Base-by-base conservation (phyloP, 1,140 invertebrate genomes). In the Pomacea maculata region DNA sequence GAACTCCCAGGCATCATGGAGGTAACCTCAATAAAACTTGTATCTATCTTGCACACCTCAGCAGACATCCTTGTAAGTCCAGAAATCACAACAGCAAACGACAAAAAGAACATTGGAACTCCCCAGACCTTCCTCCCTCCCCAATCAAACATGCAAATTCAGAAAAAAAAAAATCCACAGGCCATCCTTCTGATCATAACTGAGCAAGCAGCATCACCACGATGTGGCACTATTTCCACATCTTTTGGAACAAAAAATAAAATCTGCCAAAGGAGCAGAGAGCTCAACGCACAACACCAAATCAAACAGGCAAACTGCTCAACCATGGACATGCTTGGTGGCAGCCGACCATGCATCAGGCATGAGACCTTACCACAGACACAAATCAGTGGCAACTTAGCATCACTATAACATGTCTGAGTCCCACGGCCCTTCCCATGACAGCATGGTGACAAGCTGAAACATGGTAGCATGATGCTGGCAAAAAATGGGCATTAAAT, bases 331-430 rank as follows among this genome's bases (percentile, higher is more conserved):
- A 61, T 19, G 55, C 75, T 15, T 29, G 57, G 52, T 63, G 25
- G 74, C 74, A 25, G 7, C n/a, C 7, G 19, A 8, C 21, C 63
- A 78, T 45, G 17, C 75, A 68, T 61, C 63, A 78, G 77, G 52
- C 45, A 65, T 25, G 21, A 57, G 54, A 54, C 57, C 77, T 78
- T 78, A 78, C 77, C 77, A 70, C 52, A 17, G 21, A 54, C 45
- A 45, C 57, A 78, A 64, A 67, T 54, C 29, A 77, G 21, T 8
- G 52, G 54, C 52, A 52, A 70, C 2, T 12, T 29, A 70, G 11
- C 57, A 65, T 54, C 19, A 70, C 77, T 78, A 78, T 67, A 78
- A 78, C 77, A 78, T 78, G 77, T 78, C 77, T 12, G 77, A 78
- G 29, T 71, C 65, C 77, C 77, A 78, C 8, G 77, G 77, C 54